phyloP scores from a whole-genome alignment of 1,140 invertebrate genomes.

The Metopolophium dirhodum region DNA sequence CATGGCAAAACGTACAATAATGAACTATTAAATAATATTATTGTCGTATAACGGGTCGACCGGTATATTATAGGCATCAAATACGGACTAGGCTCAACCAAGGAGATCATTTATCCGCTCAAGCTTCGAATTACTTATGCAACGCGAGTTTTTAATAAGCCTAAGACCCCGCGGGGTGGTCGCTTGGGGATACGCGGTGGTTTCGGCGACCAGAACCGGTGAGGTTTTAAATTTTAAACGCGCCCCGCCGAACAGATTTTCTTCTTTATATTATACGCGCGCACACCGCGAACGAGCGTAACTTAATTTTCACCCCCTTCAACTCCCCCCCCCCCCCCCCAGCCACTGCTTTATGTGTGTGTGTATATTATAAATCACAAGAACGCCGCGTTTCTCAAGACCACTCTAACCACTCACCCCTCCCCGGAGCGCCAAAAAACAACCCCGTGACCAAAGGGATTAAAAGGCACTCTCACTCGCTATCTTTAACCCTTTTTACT shows the following conservation, averaged over 20 bases:
- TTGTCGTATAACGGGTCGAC: not conserved
- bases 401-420: constrained; percentile 38
- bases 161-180: not conserved
- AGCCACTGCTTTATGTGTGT: not conserved
- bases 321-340: too few species aligned
- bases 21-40: not conserved
- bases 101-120: not conserved
- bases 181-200: constrained; percentile 36
- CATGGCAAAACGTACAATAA: not conserved
- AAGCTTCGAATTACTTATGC: constrained; percentile 47
- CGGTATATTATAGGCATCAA: not conserved
- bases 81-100: not conserved
- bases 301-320: constrained; percentile 43
- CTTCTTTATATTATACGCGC: constrained; percentile 52
- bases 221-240: constrained; percentile 57
- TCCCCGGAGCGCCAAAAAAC: constrained; percentile 44
- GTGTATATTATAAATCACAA: constrained; percentile 51
- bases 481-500: constrained; percentile 57
- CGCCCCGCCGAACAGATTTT: constrained; percentile 33
- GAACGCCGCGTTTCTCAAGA: constrained; percentile 52
- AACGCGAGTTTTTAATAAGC: constrained; percentile 55
- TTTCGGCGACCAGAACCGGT: constrained; percentile 42
- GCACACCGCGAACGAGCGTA: constrained; percentile 41
- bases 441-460: constrained; percentile 55
- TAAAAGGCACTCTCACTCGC: constrained; percentile 55